Percentiles rank a stretch among this genome's conserved stretches.
These are phyloP conservation scores for Herpetotheres cachinnans DNA, from an alignment of 2,113 vertebrate species.

Conservation along the genomic window DNA sequence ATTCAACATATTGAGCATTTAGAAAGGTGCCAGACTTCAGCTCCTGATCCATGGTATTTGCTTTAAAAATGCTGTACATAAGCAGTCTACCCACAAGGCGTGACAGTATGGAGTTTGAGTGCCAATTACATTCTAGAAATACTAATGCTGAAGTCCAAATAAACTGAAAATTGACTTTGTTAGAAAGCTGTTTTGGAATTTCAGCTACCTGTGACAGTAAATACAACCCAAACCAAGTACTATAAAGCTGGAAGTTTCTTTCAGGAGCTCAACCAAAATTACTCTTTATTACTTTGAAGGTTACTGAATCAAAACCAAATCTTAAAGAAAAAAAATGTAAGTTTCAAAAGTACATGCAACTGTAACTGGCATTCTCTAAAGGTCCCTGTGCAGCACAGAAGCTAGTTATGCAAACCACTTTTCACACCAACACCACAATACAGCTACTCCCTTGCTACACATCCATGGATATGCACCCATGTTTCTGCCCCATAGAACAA, in stretches of 20 bases:
- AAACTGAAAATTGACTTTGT: not conserved
- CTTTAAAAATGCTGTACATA: not conserved
- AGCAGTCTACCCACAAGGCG: not conserved
- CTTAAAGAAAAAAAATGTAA: not conserved
- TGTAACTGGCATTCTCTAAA: not conserved
- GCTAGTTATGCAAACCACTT: not conserved
- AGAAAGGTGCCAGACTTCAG: not conserved
- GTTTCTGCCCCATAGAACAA: not conserved
- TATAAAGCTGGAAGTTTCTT: not conserved
- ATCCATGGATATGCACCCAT: no score
- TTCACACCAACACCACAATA: not conserved
- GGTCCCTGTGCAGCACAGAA: not conserved
- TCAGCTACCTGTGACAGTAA: not conserved
- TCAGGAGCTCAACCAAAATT: not conserved
- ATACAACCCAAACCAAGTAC: not conserved
- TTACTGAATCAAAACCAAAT: not conserved
- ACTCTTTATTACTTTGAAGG: not conserved
- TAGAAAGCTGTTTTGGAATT: not conserved
- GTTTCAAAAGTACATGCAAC: not conserved
- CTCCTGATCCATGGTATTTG: conserved; percentile 47
- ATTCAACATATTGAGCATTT: not conserved
- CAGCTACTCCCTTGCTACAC: not conserved
- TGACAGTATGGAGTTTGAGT: not conserved
- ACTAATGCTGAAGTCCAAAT: not conserved
- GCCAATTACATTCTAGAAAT: not conserved